Base-by-base conservation (phyloP, 2,797 vertebrate species). In the Arnoldichthys spilopterus region DNA sequence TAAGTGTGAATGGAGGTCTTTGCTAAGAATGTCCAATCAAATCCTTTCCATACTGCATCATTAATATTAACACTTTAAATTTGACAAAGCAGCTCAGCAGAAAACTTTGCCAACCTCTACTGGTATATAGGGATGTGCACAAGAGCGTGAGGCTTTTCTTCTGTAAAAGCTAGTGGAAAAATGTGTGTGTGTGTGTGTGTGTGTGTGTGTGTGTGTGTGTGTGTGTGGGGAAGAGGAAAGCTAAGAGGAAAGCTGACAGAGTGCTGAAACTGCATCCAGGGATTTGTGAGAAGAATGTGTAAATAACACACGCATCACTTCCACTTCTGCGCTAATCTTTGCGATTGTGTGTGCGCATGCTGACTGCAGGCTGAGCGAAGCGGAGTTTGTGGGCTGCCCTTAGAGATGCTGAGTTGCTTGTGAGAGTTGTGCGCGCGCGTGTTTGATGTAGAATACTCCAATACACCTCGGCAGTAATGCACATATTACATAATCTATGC, bases 401-500 rank as follows among this genome's bases (percentile, higher is more conserved):
- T 22, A 49, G 75, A 59, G 71, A 40, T 37, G 58, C 18, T 74
- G 66, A 66, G 66, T 51, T 67, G 72, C 62, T 75, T 74, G 51
- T 5, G 67, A 54, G 72, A 62, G 26, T 32, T 78, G 45, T 51
- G 8, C n/a, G 45, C 6, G 67, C 9, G 32, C 49, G 28, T 8
- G 24, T 53, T 70, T 11, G 8, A 40, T 28, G 40, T 64, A 64
- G 18, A 37, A 18, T 49, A 22, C 47, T 51, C 47, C 49, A 56
- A 22, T 40, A 32, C 61, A 81, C 84, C 81, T 90, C 87, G 84
- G 84, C 72, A 26, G 84, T 82, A 86, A 80, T 30, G 62, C 82
- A 45, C 83, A 69, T 71, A 88, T 93, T 92, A 92, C 90, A 91
- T 90, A 91, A 93, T 90, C 85, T 86, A 86, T 84, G 82, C 81